Conservation (phyloP, 2,888 invertebrate genomes). For the Muscina levida region DNA sequence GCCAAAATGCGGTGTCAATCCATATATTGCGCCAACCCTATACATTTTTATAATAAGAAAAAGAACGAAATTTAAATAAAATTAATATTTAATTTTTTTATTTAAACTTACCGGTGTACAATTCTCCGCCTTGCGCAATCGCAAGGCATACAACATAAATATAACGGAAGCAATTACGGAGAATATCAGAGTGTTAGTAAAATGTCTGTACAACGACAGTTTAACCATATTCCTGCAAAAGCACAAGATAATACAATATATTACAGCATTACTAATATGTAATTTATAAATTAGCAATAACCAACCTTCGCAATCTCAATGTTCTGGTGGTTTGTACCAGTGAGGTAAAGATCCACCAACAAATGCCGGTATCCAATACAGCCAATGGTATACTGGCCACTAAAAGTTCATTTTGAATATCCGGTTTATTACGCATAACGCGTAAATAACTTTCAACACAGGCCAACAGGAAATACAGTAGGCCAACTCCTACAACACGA, state of each 20-base stretch:
- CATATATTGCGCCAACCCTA: slow-evolving; percentile 95
- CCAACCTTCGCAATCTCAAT: slow-evolving; percentile 87
- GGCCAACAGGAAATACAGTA: slow-evolving; percentile 90
- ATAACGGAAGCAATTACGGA: slow-evolving; percentile 93
- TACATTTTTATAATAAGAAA: too few species aligned
- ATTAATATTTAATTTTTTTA: background rate
- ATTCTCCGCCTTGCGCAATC: slow-evolving; percentile 86
- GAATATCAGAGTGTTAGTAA: slow-evolving; percentile 96
- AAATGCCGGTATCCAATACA: slow-evolving; percentile 91
- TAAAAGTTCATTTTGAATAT: slow-evolving; percentile 83
- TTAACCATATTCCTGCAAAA: slow-evolving; percentile 91
- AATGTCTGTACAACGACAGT: slow-evolving; percentile 93
- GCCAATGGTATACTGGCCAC: slow-evolving; percentile 93
- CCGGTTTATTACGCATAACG: slow-evolving; percentile 84
- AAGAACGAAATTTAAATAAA: background rate
- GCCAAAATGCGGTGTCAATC: slow-evolving; percentile 98
- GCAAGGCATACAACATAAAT: slow-evolving; percentile 96
- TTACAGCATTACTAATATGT: background rate
- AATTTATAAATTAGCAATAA: background rate
- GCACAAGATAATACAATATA: slow-evolving; percentile 57
- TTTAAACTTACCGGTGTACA: slow-evolving; percentile 85
- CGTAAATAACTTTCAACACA: slow-evolving; percentile 93
- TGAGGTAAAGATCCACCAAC: slow-evolving; percentile 96
- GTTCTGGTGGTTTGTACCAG: slow-evolving; percentile 95
- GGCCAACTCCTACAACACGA: slow-evolving; percentile 91